Evolutionary conservation across 92 coral and sea anemone genomes (phyloP).

Genomic region (Phenganax subtilis): DNA sequence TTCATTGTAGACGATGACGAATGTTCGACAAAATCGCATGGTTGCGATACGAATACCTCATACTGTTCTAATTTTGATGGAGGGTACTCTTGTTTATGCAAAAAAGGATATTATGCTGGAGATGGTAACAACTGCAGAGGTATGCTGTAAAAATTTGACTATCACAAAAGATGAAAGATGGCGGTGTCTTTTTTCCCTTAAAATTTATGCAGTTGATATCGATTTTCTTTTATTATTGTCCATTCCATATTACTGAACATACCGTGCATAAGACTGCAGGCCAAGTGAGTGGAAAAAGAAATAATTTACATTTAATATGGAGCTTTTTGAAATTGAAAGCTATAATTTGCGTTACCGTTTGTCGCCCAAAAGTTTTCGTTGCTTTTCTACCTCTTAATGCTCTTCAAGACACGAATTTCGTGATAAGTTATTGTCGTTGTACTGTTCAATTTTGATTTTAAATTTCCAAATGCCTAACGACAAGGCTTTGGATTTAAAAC

Average conservation of each 20-base stretch:
- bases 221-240: background rate
- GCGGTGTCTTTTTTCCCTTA: no score
- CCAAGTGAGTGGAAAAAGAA: background rate
- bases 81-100: slow-evolving; percentile 8
- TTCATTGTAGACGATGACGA: slow-evolving; percentile 47
- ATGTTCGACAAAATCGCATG: slow-evolving; percentile 23
- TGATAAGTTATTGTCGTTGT: no score
- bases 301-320: background rate
- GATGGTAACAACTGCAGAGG: background rate
- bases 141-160: background rate
- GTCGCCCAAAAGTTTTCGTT: no score
- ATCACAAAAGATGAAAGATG: no score
- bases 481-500: no score
- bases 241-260: background rate
- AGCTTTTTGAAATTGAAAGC: no score
- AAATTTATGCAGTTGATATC: no score
- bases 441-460: no score
- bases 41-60: slow-evolving; percentile 24
- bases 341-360: no score
- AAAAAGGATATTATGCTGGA: background rate
- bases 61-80: slow-evolving; percentile 45
- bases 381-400: no score
- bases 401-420: no score
- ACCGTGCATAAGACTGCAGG: background rate
- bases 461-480: no score